Base-by-base conservation (phyloP, 2,797 vertebrate species). In the Pantherophis vulpinus region DNA sequence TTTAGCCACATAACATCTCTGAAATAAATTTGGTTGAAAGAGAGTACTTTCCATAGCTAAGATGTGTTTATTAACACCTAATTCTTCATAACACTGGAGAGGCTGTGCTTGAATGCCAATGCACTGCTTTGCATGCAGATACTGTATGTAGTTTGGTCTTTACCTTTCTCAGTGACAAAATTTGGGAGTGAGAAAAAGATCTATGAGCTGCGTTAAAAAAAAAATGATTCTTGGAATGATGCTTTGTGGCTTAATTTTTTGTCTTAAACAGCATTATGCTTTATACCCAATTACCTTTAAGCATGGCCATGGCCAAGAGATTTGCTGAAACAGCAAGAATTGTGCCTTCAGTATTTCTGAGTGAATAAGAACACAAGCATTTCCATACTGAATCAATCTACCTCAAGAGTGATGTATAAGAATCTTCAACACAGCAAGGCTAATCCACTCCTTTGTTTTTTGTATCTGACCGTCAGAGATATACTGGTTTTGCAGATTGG, bases 251-350 rank as follows among this genome's bases (percentile, higher is more conserved):
- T 54, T 32, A 79, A 66, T 4, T 79, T n/a, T 55, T 91, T 29
- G 59, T 29, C 59, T 90, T 56, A 54, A 87, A 92, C 27, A 60
- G 51, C 8, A 87, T 87, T 90, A 47, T 83, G 20, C 25, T 60
- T 83, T 56, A 54, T 47, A 90, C 13, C 16, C 11, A 63, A 74
- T 27, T 60, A 89, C 29, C 29, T 74, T 23, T 13, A 58, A n/a
- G 27, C n/a, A 87, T 87, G 54, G 25, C 9, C 32, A 60, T 60
- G 91, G 61, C 86, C 42, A 91, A 54, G 55, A 93, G 63, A 79
- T 93, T 74, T 93, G 86, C 54, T 88, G 83, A 70, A 56, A 23
- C 58, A 91, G 42, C 92, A 56, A 86, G n/a, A 90, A 16, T 61
- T 54, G 14, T 87, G 6, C 23, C 47, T n/a, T 89, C 13, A 63